Percentiles rank a stretch among this genome's conserved stretches.
phyloP scores from a whole-genome alignment of 2,113 vertebrate species.

The Dendropsophus ebraccatus region DNA sequence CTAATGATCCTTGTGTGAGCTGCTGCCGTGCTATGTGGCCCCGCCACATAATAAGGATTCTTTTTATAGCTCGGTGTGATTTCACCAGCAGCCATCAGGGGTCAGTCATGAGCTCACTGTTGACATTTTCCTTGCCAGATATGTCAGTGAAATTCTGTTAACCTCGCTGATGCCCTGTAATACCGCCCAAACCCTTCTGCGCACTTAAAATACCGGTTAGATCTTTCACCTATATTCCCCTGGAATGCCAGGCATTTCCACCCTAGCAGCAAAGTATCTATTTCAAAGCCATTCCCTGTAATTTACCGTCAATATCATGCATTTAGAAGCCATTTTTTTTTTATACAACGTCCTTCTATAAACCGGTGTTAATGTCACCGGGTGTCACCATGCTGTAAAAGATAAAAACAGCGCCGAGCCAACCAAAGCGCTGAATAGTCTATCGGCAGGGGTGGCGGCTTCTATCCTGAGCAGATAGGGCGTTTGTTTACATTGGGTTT shows the following conservation, averaged over 20 bases:
- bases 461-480: neutral
- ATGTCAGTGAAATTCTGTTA: conserved; percentile 36
- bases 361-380: neutral
- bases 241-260: neutral
- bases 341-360: neutral
- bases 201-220: conserved; percentile 17
- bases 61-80: neutral
- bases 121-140: conserved; percentile 55
- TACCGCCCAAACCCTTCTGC: conserved; percentile 4
- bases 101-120: conserved; percentile 39
- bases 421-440: neutral
- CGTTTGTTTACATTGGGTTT: conserved; percentile 1
- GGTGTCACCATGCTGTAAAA: neutral
- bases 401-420: neutral
- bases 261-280: neutral
- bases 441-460: neutral
- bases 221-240: neutral
- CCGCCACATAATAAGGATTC: neutral
- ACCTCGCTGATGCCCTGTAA: conserved; percentile 33
- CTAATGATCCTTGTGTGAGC: neutral
- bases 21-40: conserved; percentile 21
- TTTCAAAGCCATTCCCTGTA: neutral
- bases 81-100: neutral
- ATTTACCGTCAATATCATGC: neutral
- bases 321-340: neutral